These are phyloP conservation scores for Hydrocynus forskahlii DNA, from an alignment of 2,797 vertebrate genomes.

Conservation along the genomic window DNA sequence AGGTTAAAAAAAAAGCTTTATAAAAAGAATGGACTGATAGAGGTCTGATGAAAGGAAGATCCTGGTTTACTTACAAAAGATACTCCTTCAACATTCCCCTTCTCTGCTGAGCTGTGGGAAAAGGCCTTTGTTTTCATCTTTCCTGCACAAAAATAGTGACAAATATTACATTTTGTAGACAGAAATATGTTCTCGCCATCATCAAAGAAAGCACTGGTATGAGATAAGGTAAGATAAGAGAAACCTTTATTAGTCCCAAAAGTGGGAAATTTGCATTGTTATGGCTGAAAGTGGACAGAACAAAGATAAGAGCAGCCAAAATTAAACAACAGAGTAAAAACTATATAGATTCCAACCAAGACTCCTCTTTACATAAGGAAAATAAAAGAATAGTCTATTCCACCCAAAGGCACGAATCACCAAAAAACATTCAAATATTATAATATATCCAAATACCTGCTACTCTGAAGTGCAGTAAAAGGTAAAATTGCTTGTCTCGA, in stretches of 20 bases:
- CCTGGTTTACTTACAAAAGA: constrained; percentile 67
- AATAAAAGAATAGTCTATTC: background rate
- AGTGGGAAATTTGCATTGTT: too few species aligned
- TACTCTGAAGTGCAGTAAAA: background rate
- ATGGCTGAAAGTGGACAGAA: too few species aligned
- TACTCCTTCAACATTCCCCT: background rate
- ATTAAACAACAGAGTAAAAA: too few species aligned
- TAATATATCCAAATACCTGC: background rate
- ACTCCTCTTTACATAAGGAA: background rate
- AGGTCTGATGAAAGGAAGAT: too few species aligned
- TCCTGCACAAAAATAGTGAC: background rate
- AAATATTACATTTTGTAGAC: background rate
- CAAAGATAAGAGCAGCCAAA: too few species aligned
- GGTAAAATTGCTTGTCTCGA: constrained; percentile 6
- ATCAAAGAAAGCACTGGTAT: too few species aligned
- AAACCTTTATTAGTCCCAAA: too few species aligned
- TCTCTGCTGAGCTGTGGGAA: constrained; percentile 29
- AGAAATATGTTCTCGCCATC: background rate
- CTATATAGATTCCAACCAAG: too few species aligned
- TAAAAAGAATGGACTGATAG: background rate
- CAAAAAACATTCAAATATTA: background rate
- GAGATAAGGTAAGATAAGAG: too few species aligned
- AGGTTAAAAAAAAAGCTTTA: background rate
- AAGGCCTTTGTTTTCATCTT: constrained; percentile 63
- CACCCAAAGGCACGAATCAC: background rate